Evolutionary conservation across 2,888 invertebrate species (phyloP).

Genomic region (Megastigmus dorsalis): DNA sequence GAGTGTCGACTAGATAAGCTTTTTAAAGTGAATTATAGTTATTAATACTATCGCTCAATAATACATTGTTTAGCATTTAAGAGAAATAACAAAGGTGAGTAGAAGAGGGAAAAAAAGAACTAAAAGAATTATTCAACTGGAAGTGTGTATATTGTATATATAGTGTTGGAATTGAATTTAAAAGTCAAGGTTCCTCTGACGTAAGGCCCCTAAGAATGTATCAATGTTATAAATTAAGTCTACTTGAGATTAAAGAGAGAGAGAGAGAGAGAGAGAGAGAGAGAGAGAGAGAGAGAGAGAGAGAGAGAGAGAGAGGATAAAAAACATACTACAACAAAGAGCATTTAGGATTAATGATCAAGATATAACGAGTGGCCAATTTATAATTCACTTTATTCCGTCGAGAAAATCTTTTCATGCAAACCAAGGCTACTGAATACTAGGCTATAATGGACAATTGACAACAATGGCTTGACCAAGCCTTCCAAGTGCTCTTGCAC

Average conservation of each 20-base stretch:
- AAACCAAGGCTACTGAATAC: slow-evolving; percentile 7
- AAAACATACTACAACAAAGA: slow-evolving; percentile 34
- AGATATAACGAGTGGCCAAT: slow-evolving; percentile 32
- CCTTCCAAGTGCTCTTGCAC: too few species aligned
- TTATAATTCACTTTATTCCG: slow-evolving; percentile 44
- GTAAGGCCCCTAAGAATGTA: slow-evolving; percentile 32
- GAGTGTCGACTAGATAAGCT: neutral
- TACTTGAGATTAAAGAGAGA: slow-evolving; percentile 46
- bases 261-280: too few species aligned
- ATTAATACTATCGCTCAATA: slow-evolving; percentile 32
- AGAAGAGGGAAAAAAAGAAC: neutral
- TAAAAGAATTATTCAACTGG: slow-evolving; percentile 38
- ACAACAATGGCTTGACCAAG: slow-evolving; percentile 13
- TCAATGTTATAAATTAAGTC: slow-evolving; percentile 45
- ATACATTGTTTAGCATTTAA: neutral
- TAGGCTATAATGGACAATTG: slow-evolving; percentile 20
- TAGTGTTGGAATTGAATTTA: slow-evolving; percentile 46
- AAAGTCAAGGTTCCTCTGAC: slow-evolving; percentile 50
- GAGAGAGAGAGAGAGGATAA: too few species aligned
- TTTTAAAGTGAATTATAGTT: slow-evolving; percentile 15
- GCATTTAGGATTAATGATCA: slow-evolving; percentile 34
- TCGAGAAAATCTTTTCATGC: slow-evolving; percentile 21
- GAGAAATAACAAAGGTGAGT: neutral
- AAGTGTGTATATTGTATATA: too few species aligned
- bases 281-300: too few species aligned